Conservation (phyloP, 1,140 invertebrate genomes). For the Polyergus mexicanus region DNA sequence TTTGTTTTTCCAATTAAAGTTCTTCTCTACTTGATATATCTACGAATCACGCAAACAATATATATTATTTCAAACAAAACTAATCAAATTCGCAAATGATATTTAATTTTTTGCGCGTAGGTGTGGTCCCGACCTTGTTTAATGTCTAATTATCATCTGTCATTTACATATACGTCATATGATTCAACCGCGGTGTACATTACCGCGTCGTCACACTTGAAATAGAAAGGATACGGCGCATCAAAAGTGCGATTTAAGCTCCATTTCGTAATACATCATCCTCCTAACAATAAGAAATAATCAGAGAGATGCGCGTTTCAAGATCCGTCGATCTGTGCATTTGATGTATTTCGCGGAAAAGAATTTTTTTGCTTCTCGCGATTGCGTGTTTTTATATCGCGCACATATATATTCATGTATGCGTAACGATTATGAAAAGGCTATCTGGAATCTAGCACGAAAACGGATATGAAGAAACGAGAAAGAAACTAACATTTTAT, state of each 20-base stretch:
- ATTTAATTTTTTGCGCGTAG: slow-evolving; percentile 57
- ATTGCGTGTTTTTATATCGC: not conserved
- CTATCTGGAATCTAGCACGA: too few relatives aligned
- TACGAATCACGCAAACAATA: not conserved
- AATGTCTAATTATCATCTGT: slow-evolving; percentile 74
- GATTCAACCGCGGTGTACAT: slow-evolving; percentile 63
- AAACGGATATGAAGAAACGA: not conserved
- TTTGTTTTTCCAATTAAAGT: too few relatives aligned
- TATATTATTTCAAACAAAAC: not conserved
- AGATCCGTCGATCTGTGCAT: not conserved
- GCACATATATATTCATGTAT: not conserved
- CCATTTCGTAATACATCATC: slow-evolving; percentile 39
- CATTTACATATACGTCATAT: slow-evolving; percentile 65
- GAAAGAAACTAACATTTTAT: not conserved
- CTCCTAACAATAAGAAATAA: not conserved
- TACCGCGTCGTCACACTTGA: not conserved
- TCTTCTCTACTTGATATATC: too few relatives aligned
- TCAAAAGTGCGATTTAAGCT: slow-evolving; percentile 35
- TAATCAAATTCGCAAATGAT: not conserved
- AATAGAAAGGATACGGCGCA: slow-evolving; percentile 30
- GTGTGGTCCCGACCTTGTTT: slow-evolving; percentile 77
- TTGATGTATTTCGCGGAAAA: not conserved
- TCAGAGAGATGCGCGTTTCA: not conserved
- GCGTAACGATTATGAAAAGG: not conserved
- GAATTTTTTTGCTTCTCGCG: not conserved